Evolutionary conservation across 2,797 vertebrate genomes (phyloP).

Genomic region (Neosilurus hyrtlii): DNA sequence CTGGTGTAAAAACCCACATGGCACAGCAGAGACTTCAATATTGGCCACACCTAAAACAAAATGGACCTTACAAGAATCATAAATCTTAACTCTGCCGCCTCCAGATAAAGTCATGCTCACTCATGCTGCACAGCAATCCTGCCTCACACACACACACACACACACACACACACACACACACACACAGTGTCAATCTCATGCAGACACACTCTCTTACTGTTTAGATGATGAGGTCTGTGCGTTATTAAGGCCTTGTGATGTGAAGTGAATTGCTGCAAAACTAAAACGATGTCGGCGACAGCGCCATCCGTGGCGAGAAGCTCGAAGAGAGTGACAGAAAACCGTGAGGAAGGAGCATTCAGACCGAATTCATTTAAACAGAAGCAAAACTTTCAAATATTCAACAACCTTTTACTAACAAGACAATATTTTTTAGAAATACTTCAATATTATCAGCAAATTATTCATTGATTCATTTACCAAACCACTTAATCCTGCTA

Average conservation of each 20-base stretch:
- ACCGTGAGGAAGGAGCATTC: background rate
- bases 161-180: conserved; percentile 18
- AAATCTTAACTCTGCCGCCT: conserved; percentile 31
- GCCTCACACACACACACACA: background rate
- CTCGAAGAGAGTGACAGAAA: background rate
- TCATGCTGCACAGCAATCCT: conserved; percentile 31
- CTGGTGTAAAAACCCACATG: conserved; percentile 21
- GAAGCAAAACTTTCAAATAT: too few species aligned
- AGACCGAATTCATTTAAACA: background rate
- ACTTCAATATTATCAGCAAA: background rate
- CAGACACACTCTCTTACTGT: conserved; percentile 17
- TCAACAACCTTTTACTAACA: background rate
- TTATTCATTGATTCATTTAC: too few species aligned
- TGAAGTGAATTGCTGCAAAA: background rate
- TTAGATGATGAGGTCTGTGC: background rate
- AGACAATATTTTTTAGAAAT: background rate
- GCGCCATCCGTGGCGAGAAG: background rate
- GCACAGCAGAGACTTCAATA: conserved; percentile 26
- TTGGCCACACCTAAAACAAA: conserved; percentile 16
- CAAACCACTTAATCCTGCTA: too few species aligned
- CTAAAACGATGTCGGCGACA: background rate
- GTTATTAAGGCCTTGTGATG: conserved; percentile 7
- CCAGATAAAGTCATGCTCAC: conserved; percentile 36
- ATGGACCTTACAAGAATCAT: conserved; percentile 13
- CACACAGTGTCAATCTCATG: background rate